phyloP scores from a whole-genome alignment of 2,113 vertebrate genomes.

The Myrmophylax atrothorax region DNA sequence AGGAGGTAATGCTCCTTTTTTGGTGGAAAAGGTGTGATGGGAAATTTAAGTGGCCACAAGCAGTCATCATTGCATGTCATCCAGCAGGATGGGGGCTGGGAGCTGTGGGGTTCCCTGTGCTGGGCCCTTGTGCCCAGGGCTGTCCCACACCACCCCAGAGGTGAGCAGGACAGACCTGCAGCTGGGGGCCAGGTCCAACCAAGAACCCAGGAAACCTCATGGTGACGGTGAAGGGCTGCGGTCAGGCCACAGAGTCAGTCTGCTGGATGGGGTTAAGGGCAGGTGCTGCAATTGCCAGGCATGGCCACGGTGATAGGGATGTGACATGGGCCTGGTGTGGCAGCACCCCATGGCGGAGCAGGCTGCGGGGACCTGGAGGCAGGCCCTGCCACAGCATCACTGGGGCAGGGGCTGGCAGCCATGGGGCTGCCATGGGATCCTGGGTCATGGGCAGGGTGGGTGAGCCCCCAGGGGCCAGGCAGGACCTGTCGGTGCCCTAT shows the following conservation, averaged over 20 bases:
- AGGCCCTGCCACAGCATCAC: fast-evolving
- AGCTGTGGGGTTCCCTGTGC: background rate
- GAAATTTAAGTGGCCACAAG: background rate
- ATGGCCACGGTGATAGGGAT: background rate
- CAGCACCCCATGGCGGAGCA: fast-evolving
- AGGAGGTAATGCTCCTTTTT: background rate
- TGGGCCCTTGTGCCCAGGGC: background rate
- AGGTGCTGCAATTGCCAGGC: fast-evolving
- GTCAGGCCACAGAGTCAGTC: background rate
- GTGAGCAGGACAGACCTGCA: background rate
- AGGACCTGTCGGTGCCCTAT: fast-evolving
- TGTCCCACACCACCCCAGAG: background rate
- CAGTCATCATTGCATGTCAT: fast-evolving
- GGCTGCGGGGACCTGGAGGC: background rate
- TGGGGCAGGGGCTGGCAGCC: background rate
- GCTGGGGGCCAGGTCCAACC: background rate
- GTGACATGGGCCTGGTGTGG: too few species aligned
- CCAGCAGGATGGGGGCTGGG: background rate
- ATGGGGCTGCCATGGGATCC: background rate
- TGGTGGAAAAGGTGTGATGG: background rate
- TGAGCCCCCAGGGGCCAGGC: background rate
- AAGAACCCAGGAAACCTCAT: background rate
- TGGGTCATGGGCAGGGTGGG: background rate
- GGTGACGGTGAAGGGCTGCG: fast-evolving
- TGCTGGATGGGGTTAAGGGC: background rate